Evolutionary conservation across 2,113 vertebrate genomes (phyloP).

Genomic region (Ranitomeya imitator): DNA sequence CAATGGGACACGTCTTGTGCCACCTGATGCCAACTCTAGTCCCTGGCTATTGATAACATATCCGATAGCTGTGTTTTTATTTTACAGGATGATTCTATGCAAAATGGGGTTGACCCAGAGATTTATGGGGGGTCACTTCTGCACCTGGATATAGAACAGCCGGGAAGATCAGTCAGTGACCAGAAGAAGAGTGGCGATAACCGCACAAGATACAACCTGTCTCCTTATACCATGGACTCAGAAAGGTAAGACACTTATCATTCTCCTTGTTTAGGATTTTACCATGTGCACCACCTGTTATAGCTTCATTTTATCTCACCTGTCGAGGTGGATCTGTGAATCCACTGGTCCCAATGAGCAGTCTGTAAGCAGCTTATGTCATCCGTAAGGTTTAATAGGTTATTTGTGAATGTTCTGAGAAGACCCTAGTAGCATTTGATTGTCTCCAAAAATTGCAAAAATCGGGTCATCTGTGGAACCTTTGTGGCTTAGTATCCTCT

Average conservation of each 20-base stretch:
- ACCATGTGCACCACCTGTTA: too few relatives aligned
- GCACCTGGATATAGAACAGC: slow-evolving; percentile 61
- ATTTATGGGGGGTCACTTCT: slow-evolving; percentile 4
- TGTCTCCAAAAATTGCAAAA: neutral
- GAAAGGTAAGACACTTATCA: slow-evolving; percentile 63
- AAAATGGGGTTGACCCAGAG: neutral
- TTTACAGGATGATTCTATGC: slow-evolving; percentile 1
- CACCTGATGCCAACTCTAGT: too few relatives aligned
- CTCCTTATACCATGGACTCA: slow-evolving; percentile 56
- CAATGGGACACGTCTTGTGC: neutral
- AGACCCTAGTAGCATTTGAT: neutral
- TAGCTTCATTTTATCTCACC: too few relatives aligned
- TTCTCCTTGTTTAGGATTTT: too few relatives aligned
- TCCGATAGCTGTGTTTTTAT: neutral
- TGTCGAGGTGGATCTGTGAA: too few relatives aligned
- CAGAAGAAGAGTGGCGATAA: slow-evolving; percentile 53
- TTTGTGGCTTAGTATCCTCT: neutral
- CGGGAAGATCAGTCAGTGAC: slow-evolving; percentile 47
- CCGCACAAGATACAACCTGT: slow-evolving; percentile 60
- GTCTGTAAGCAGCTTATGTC: neutral
- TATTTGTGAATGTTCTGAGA: neutral
- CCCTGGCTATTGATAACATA: too few relatives aligned
- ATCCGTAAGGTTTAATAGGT: neutral
- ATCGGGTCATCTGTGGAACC: neutral
- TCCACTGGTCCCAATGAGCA: too few relatives aligned